A percentile compares a stretch with the other conserved stretches of the same genome.
Conservation (phyloP, 2,888 invertebrate genomes). For the Deilephila porcellus region DNA sequence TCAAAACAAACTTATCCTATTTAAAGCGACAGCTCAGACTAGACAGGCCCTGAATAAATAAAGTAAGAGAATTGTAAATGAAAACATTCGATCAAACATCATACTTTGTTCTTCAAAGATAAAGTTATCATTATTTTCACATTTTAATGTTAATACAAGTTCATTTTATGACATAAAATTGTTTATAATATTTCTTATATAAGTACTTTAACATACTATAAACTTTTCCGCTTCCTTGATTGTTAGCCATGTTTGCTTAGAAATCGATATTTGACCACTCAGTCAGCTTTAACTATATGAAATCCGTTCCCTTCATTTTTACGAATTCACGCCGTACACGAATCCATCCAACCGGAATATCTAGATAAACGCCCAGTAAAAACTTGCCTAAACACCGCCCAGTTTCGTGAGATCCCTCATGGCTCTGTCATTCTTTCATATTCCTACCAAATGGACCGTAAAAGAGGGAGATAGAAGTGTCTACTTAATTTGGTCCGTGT, state of each 20-base stretch:
- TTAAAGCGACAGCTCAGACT: too few relatives aligned
- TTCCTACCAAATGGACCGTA: conserved; percentile 13
- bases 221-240: neutral
- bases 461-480: conserved; percentile 28
- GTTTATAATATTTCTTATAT: neutral
- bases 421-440: neutral
- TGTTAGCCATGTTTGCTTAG: neutral
- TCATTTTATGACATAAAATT: too few relatives aligned
- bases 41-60: too few relatives aligned
- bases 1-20: too few relatives aligned
- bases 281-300: neutral
- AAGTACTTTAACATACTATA: neutral
- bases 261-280: neutral
- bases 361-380: conserved; percentile 50
- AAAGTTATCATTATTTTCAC: too few relatives aligned
- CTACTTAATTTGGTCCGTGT: conserved; percentile 13
- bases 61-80: too few relatives aligned
- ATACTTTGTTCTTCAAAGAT: too few relatives aligned
- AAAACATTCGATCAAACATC: too few relatives aligned
- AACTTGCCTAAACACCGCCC: conserved; percentile 42
- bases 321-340: conserved; percentile 12
- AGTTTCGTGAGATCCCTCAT: conserved; percentile 35
- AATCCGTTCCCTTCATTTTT: conserved; percentile 18
- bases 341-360: conserved; percentile 38
- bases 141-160: too few relatives aligned